phyloP scores from a whole-genome alignment of 2,113 vertebrate genomes.

The Seriola aureovittata region DNA sequence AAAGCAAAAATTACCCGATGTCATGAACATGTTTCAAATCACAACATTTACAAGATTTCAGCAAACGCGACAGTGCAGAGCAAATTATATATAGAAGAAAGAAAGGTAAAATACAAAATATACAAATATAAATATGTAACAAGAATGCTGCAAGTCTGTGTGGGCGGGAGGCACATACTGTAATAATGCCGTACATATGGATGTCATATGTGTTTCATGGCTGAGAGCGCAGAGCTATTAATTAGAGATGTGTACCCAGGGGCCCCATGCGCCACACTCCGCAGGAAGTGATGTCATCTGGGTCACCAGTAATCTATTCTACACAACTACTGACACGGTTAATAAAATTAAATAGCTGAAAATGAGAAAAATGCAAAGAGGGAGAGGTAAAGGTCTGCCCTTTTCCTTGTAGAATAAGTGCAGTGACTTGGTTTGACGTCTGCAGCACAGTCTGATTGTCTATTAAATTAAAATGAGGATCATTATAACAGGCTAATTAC shows the following conservation, averaged over 20 bases:
- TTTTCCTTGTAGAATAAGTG: neutral
- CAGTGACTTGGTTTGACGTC: neutral
- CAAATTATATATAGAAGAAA: neutral
- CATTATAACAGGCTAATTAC: neutral
- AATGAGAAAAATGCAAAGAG: neutral
- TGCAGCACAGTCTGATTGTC: neutral
- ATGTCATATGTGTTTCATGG: constrained; percentile 56
- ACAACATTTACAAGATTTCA: neutral
- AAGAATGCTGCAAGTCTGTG: neutral
- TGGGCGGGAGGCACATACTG: neutral
- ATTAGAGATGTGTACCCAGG: constrained; percentile 62
- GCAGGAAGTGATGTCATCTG: constrained; percentile 67
- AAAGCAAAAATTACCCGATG: neutral
- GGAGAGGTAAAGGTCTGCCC: constrained; percentile 1
- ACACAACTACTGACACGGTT: constrained; percentile 9
- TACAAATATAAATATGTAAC: neutral
- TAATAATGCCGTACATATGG: constrained; percentile 44
- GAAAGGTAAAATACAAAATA: neutral
- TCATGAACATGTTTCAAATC: neutral
- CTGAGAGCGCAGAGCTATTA: constrained; percentile 56
- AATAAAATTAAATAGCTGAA: constrained; percentile 41
- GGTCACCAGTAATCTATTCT: constrained; percentile 53
- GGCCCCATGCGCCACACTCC: constrained; percentile 35
- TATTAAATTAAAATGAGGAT: constrained; percentile 20
- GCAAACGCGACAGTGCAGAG: neutral